Evolutionary conservation across 92 coral and sea anemone species (phyloP).

Genomic region (Siderastrea siderea): DNA sequence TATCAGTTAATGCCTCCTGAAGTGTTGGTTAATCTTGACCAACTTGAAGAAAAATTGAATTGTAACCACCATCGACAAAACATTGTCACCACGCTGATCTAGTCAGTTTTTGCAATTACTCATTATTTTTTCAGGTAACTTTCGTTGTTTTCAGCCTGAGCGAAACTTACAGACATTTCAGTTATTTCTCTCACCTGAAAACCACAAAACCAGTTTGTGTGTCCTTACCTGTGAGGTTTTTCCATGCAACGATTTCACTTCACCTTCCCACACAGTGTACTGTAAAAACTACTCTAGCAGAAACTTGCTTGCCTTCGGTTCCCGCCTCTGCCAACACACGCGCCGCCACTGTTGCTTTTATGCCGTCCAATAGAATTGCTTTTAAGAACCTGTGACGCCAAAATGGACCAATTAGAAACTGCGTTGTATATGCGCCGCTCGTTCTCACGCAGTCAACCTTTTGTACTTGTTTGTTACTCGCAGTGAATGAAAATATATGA

Average conservation of each 20-base stretch:
- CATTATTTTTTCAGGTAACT: neutral
- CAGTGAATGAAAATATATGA: too few species aligned
- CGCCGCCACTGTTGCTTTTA: conserved; percentile 4
- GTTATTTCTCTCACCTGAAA: neutral
- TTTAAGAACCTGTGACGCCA: conserved; percentile 62
- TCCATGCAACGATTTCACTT: conserved; percentile 30
- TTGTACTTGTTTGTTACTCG: too few species aligned
- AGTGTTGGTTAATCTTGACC: neutral
- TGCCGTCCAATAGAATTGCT: conserved; percentile 52
- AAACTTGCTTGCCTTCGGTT: neutral
- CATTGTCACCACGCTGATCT: neutral
- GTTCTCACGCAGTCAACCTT: too few species aligned
- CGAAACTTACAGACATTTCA: neutral
- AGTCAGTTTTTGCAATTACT: neutral
- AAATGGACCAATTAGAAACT: conserved; percentile 54
- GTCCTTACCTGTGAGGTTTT: conserved; percentile 41
- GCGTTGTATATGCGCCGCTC: neutral
- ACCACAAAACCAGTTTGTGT: neutral
- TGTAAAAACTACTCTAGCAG: neutral
- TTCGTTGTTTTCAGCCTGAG: neutral
- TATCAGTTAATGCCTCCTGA: neutral
- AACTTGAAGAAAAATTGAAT: neutral
- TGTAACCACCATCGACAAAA: neutral
- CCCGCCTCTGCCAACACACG: conserved; percentile 15
- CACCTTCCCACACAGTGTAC: neutral